Percentiles rank a stretch among this genome's conserved stretches.
These are phyloP conservation scores for Cecidostiba fungosa DNA, from an alignment of 2,888 invertebrate species.

Conservation along the genomic window DNA sequence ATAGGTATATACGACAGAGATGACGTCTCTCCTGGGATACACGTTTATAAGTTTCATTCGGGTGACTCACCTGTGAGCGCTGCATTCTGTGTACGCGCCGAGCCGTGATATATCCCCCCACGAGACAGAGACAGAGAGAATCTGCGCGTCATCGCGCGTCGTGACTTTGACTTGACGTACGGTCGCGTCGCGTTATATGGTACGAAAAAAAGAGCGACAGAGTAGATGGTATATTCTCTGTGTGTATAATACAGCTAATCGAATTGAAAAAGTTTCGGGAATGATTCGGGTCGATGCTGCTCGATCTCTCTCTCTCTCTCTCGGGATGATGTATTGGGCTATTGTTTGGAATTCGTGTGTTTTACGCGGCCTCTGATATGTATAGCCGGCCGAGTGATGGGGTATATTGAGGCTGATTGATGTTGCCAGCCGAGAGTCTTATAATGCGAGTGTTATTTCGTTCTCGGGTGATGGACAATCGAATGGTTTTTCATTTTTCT, in stretches of 20 bases:
- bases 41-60: neutral
- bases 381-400: neutral
- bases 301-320: too few relatives aligned
- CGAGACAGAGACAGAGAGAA: constrained; percentile 18
- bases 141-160: constrained; percentile 52
- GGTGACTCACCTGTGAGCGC: constrained; percentile 46
- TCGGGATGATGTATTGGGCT: constrained; percentile 15
- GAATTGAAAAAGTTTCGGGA: constrained; percentile 47
- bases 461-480: neutral
- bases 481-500: neutral
- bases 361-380: neutral
- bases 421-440: neutral
- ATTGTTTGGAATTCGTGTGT: constrained; percentile 9
- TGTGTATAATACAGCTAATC: constrained; percentile 31
- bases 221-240: neutral
- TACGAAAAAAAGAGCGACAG: constrained; percentile 8
- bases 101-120: constrained; percentile 34
- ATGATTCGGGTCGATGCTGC: constrained; percentile 3
- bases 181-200: neutral
- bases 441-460: neutral
- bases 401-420: neutral
- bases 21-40: constrained; percentile 42
- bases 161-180: constrained; percentile 49
- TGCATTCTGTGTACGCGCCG: constrained; percentile 48
- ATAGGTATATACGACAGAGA: neutral